Base-by-base conservation (phyloP, 2,888 invertebrate genomes). In the Callyntrura guangdongensis region DNA sequence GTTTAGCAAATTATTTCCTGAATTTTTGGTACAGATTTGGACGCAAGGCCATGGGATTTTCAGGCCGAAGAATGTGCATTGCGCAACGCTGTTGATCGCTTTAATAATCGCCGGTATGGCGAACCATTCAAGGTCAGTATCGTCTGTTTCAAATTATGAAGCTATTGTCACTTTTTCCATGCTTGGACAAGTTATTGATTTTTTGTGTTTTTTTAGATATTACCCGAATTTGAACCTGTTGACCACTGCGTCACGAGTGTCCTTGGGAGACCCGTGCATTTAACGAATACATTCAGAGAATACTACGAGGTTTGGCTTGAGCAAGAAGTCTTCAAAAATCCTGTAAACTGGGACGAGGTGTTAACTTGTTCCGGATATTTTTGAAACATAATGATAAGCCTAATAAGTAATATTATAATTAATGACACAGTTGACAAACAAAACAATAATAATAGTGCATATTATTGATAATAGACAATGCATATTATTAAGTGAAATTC, bases 41-140 rank as follows among this genome's bases (percentile, higher is more conserved):
- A 99, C 95, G 99, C 99, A 0, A 96, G 99, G 91, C 99, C 99
- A 0, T 99, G 99, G 99, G 99, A 99, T 95, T 99, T 98, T 94
- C 96, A 99, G 95, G 98, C 98, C 49, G 99, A 99, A 95, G 99
- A 99, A 95, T 98, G 99, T 95, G 97, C 98, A 12, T 95, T 99
- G 89, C 96, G 99, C 92, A 97, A 98, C 0, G 98, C 98, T 93
- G 99, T 99, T 1, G 99, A 99, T 95, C 96, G 98, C 91, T 99
- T 99, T 94, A 99, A 99, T 95, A 97, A 97, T 94, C 96, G 99
- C 25, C 96, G 99, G 92, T 99, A 99, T 95, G 96, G 96, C 27
- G 95, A 96, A 36, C 93, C 93, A 53, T 93, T 92, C 53, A 94
- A 93, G 92, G 94, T 93, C 92, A n/a, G n/a, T n/a, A n/a, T n/a